phyloP scores from a whole-genome alignment of 2,888 invertebrate genomes.

The Heliconius erato region DNA sequence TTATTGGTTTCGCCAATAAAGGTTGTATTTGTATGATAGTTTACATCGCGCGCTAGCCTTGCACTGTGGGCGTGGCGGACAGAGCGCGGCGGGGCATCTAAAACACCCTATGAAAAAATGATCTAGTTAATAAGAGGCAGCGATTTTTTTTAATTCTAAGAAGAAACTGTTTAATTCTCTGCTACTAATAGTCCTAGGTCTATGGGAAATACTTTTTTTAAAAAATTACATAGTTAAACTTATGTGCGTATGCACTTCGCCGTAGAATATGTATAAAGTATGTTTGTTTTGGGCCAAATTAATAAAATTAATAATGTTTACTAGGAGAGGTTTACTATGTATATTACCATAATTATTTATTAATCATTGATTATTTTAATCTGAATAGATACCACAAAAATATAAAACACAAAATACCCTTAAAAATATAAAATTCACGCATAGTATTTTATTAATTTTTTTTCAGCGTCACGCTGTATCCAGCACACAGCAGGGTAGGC shows the following conservation, averaged over 20 bases:
- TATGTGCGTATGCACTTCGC: too few species aligned
- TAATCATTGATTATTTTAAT: too few species aligned
- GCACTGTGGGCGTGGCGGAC: conserved; percentile 59
- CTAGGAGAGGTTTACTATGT: background rate
- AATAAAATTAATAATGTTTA: background rate
- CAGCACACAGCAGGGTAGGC: too few species aligned
- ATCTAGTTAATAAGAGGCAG: conserved; percentile 55
- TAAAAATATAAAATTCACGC: too few species aligned
- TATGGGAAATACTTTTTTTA: background rate
- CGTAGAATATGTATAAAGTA: too few species aligned
- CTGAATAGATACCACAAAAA: too few species aligned
- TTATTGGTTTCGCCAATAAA: conserved; percentile 35
- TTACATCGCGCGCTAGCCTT: conserved; percentile 64
- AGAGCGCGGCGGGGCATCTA: conserved; percentile 67
- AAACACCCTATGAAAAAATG: conserved; percentile 60
- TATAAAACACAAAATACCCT: too few species aligned
- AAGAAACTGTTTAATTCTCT: background rate
- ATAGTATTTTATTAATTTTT: too few species aligned
- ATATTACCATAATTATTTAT: background rate
- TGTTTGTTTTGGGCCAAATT: background rate
- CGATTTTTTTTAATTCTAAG: background rate
- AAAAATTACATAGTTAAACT: too few species aligned
- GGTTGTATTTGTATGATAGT: conserved; percentile 58
- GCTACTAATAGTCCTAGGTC: background rate
- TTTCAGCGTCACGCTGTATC: too few species aligned